A percentile compares a stretch with the other conserved stretches of the same genome.
Conservation (phyloP, 2,888 invertebrate species). For the Nesidiocoris tenuis region DNA sequence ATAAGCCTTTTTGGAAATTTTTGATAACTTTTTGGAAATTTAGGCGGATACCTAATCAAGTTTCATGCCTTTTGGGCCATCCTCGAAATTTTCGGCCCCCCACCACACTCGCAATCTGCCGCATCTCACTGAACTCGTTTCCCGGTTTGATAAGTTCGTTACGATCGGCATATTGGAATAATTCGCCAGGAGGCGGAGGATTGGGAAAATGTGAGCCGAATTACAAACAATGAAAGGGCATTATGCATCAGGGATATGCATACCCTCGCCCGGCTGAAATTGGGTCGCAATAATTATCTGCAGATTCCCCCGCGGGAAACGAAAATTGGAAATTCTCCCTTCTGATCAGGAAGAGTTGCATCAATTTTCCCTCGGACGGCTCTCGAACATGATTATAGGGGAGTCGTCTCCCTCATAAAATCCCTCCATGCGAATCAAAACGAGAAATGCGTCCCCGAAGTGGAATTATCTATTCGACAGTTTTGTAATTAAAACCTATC, state of each 20-base stretch:
- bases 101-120: too few relatives aligned
- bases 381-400: neutral
- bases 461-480: conserved; percentile 12
- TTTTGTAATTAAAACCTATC: conserved; percentile 32
- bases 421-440: conserved; percentile 24
- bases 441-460: conserved; percentile 34
- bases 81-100: too few relatives aligned
- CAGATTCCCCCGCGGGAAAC: conserved; percentile 2
- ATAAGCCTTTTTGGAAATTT: too few relatives aligned
- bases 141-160: neutral
- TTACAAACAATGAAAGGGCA: conserved; percentile 3
- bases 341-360: neutral
- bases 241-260: neutral
- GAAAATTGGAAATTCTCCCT: neutral
- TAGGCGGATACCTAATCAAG: too few relatives aligned
- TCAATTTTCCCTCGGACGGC: conserved; percentile 9
- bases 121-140: neutral
- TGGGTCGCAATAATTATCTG: conserved; percentile 20
- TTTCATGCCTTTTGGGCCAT: too few relatives aligned
- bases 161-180: neutral
- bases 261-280: neutral
- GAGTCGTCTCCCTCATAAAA: neutral
- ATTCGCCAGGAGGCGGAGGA: neutral
- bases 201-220: neutral
- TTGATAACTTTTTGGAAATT: too few relatives aligned